These are phyloP conservation scores for Hemaris fuciformis DNA, from an alignment of 2,888 invertebrate species.

Conservation along the genomic window DNA sequence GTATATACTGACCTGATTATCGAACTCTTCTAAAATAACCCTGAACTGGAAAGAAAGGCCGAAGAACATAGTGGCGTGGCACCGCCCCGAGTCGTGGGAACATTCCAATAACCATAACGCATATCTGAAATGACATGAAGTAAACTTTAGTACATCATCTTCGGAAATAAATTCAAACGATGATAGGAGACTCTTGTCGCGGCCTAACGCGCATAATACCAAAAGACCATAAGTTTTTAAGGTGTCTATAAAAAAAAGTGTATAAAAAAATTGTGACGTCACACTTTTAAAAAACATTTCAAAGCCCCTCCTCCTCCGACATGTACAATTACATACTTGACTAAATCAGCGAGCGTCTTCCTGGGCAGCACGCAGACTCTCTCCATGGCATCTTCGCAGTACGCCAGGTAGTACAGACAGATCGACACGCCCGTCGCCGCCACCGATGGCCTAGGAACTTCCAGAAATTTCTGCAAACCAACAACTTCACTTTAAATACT, in stretches of 20 bases:
- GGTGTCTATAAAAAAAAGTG: too few species aligned
- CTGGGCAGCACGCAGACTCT: constrained; percentile 93
- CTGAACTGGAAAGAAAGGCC: constrained; percentile 96
- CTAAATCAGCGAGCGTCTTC: constrained; percentile 87
- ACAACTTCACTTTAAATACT: background rate
- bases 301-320: too few species aligned
- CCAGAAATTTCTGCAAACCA: constrained; percentile 85
- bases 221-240: too few species aligned
- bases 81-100: constrained; percentile 98
- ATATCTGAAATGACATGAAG: too few species aligned
- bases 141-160: too few species aligned
- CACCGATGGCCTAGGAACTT: constrained; percentile 95
- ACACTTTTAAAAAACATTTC: too few species aligned
- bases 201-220: too few species aligned
- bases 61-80: constrained; percentile 99
- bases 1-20: constrained; percentile 79
- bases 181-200: too few species aligned
- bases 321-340: constrained; percentile 84
- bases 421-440: constrained; percentile 98
- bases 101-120: constrained; percentile 97
- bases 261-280: too few species aligned
- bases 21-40: constrained; percentile 96
- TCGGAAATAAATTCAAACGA: too few species aligned
- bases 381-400: constrained; percentile 99
- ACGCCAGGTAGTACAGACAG: constrained; percentile 97